A percentile compares a stretch with the other conserved stretches of the same genome.
Evolutionary conservation across 2,113 vertebrate genomes (phyloP).

Genomic region (Myrmecobius fasciatus): DNA sequence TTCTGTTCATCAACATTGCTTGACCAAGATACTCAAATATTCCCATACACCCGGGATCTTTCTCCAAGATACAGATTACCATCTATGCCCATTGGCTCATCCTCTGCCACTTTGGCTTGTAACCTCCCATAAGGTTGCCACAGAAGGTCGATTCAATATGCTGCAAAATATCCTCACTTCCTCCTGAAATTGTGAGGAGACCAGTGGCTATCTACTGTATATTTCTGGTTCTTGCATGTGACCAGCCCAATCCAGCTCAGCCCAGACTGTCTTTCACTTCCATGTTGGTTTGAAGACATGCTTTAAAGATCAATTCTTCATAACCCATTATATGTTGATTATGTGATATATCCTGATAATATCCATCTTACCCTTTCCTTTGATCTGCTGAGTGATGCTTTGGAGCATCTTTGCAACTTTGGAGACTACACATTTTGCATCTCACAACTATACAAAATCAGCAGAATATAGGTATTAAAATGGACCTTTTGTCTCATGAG

Average conservation of each 20-base stretch:
- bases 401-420: not conserved
- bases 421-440: not conserved
- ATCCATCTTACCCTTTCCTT: not conserved
- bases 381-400: not conserved
- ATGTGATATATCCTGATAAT: not conserved
- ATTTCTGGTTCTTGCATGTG: not conserved
- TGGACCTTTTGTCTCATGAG: not conserved
- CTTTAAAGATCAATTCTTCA: not conserved
- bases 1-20: not conserved
- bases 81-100: not conserved
- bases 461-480: not conserved
- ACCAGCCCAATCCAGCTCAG: too few species aligned
- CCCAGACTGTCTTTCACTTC: not conserved
- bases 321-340: not conserved
- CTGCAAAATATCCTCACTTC: not conserved
- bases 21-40: not conserved
- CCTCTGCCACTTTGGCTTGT: not conserved
- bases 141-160: not conserved
- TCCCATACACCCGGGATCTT: not conserved
- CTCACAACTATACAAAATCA: not conserved
- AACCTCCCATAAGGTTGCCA: not conserved
- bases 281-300: too few species aligned
- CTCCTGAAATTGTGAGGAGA: not conserved
- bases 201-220: not conserved
- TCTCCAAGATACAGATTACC: not conserved